Evolutionary conservation across 2,888 invertebrate genomes (phyloP), one percentile per base, ranked within the genome.

Genomic region (Abscondita cerata): DNA sequence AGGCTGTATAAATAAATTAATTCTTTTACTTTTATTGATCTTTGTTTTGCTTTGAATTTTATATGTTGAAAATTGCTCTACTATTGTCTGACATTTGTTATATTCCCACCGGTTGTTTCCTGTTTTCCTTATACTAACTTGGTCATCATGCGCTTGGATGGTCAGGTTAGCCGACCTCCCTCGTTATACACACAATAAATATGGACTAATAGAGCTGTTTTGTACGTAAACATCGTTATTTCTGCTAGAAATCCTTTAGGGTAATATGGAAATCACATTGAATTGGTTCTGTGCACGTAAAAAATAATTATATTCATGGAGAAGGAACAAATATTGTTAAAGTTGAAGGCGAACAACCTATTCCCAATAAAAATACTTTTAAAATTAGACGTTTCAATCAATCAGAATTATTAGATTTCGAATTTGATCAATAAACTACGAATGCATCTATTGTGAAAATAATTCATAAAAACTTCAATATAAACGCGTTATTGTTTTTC

Each of bases 221-320:
- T 74, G 70, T 75, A 73, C 75, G 78, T 76, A 78, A 78, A 78
- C 77, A 78, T 77, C 76, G 76, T 77, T 78, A 78, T 77, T 78
- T 76, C 76, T 73, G 75, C 75, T 72, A 74, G 72, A 75, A 71
- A 72, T 75, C 69, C 69, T 74, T 71, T 70, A 34, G 63, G 66
- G 66, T 66, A 66, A 64, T 66, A 61, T 63, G 61, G 58, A 64
- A 66, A 61, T 59, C 53, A 54, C 36, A 59, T 59, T 33, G 50
- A 59, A 59, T 54, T 54, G 48, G 31, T 34, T 47, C 52, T 44
- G 47, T 38, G 18, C 52, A 48, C 34, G 44, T 47, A 46, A 52
- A 46, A 48, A 46, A 52, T 59, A 47, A 47, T 11, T 58, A 25
- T 20, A 48, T 48, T 48, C 6, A 25, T 12, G 25, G 25, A 11